Evolutionary conservation across 2,888 invertebrate species (phyloP).

Genomic region (Dichetophora obliterata): DNA sequence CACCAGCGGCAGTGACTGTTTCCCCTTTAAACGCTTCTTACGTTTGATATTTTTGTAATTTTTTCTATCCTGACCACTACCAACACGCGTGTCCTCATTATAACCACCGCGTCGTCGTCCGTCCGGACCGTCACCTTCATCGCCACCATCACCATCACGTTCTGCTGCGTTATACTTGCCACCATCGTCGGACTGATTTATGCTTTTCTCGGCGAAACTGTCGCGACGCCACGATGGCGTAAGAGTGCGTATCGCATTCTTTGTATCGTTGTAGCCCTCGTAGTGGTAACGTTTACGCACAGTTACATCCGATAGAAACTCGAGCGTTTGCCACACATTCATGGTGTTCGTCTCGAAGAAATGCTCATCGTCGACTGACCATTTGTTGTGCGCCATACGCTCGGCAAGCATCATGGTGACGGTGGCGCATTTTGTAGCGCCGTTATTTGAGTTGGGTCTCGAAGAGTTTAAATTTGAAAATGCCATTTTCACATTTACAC

Average conservation of each 20-base stretch:
- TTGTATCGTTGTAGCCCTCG: constrained; percentile 63
- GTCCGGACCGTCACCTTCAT: constrained; percentile 22
- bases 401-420: constrained; percentile 66
- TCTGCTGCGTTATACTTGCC: not conserved
- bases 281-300: constrained; percentile 64
- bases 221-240: constrained; percentile 63
- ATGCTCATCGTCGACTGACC: constrained; percentile 66
- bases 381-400: constrained; percentile 61
- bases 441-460: constrained; percentile 20
- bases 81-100: constrained; percentile 1
- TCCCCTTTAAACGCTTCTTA: constrained; percentile 11
- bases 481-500: not conserved
- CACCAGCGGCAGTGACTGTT: constrained; percentile 2
- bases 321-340: constrained; percentile 68
- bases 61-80: constrained; percentile 2
- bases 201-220: constrained; percentile 60
- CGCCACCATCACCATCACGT: not conserved
- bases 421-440: constrained; percentile 56
- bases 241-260: constrained; percentile 59
- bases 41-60: not conserved
- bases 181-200: constrained; percentile 48
- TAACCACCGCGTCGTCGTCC: constrained; percentile 39
- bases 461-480: constrained; percentile 15
- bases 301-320: constrained; percentile 61
- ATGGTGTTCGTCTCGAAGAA: constrained; percentile 64